These are phyloP conservation scores for Corythornis madagascariensis DNA, from an alignment of 2,113 vertebrate species.

Conservation along the genomic window DNA sequence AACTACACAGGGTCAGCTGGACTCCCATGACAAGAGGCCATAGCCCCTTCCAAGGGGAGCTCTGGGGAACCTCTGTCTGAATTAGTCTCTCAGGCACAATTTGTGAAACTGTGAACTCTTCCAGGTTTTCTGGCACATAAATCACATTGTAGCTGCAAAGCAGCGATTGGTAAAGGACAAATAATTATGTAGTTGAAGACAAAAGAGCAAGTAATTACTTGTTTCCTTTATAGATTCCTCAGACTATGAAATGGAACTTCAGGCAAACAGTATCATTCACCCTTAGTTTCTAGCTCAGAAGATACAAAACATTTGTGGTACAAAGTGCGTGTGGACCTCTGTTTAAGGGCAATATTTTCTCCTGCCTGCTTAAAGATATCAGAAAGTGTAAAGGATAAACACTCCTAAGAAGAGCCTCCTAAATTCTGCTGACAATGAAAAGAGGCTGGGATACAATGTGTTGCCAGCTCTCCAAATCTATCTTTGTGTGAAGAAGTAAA, in stretches of 20 bases:
- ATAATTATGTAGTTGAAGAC: neutral
- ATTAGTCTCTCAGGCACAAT: neutral
- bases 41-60: neutral
- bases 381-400: neutral
- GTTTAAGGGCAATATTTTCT: neutral
- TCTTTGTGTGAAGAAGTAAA: constrained; percentile 62
- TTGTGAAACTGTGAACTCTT: neutral
- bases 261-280: neutral
- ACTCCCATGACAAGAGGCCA: accelerated
- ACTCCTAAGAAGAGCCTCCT: neutral
- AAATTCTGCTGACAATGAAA: neutral
- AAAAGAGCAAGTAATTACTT: neutral
- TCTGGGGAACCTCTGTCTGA: neutral
- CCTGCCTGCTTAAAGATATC: neutral
- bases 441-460: neutral
- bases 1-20: neutral
- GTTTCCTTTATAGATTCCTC: neutral
- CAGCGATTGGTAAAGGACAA: neutral
- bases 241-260: neutral
- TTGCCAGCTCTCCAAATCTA: constrained; percentile 27
- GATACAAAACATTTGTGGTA: neutral
- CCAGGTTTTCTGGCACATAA: neutral
- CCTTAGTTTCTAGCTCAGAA: neutral
- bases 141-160: neutral
- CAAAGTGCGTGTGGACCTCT: neutral